Percentiles rank a stretch among this genome's conserved stretches.
Evolutionary conservation across 2,113 vertebrate genomes (phyloP).

Genomic region (Rynchops niger): DNA sequence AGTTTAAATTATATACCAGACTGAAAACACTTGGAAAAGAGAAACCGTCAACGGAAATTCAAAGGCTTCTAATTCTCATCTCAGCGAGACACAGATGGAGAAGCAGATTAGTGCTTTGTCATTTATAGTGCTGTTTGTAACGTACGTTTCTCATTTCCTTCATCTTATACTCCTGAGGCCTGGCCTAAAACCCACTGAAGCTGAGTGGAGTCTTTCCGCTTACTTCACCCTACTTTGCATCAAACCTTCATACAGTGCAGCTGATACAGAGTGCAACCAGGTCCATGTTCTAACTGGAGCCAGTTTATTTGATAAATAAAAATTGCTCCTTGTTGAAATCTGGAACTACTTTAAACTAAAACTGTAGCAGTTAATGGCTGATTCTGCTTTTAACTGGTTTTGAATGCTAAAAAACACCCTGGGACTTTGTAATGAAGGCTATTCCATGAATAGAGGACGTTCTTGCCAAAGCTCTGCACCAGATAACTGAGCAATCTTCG

Average conservation of each 20-base stretch:
- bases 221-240: constrained; percentile 23
- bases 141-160: constrained; percentile 28
- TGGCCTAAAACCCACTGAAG: neutral
- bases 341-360: constrained; percentile 45
- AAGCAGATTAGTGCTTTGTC: constrained; percentile 32
- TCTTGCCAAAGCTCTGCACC: constrained; percentile 44
- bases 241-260: neutral
- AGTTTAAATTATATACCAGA: neutral
- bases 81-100: neutral
- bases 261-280: neutral
- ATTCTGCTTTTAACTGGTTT: constrained; percentile 51
- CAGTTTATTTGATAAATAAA: constrained; percentile 13
- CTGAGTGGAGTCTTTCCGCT: neutral
- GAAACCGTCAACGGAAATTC: neutral
- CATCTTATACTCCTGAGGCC: neutral
- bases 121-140: neutral
- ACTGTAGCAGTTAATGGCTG: neutral
- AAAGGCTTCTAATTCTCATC: neutral
- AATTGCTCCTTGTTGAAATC: constrained; percentile 4
- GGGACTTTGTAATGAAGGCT: constrained; percentile 48
- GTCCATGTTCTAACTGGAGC: neutral
- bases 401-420: constrained; percentile 46
- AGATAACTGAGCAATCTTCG: constrained; percentile 52
- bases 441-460: constrained; percentile 57
- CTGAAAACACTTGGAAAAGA: neutral